phyloP scores from a whole-genome alignment of 1,140 invertebrate species.

The Trichonephila clavipes region DNA sequence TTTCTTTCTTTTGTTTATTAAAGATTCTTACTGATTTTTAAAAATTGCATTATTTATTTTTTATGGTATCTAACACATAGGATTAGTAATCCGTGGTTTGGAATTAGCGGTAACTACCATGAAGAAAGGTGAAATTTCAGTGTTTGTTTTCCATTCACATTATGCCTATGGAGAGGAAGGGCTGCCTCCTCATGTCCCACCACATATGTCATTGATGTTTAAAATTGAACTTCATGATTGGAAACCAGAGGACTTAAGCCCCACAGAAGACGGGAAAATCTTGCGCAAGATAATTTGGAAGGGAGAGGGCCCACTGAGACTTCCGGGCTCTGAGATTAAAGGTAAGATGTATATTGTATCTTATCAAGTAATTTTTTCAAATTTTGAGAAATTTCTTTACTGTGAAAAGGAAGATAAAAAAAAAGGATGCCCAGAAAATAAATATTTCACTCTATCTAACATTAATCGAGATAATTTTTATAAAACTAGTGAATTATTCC shows the following conservation, averaged over 20 bases:
- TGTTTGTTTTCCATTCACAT: slow-evolving; percentile 91
- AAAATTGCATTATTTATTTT: background rate
- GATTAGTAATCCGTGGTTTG: slow-evolving; percentile 95
- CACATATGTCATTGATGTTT: slow-evolving; percentile 89
- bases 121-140: slow-evolving; percentile 93
- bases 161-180: slow-evolving; percentile 95
- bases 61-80: slow-evolving; percentile 80
- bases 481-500: too few relatives aligned
- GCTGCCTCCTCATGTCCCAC: slow-evolving; percentile 92
- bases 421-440: too few relatives aligned
- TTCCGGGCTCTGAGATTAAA: slow-evolving; percentile 86
- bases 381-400: slow-evolving; percentile 25
- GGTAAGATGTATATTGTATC: slow-evolving; percentile 81
- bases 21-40: background rate
- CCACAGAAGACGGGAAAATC: slow-evolving; percentile 91
- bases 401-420: background rate
- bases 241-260: slow-evolving; percentile 92
- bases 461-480: too few relatives aligned
- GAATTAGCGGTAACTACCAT: slow-evolving; percentile 96
- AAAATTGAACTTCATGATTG: slow-evolving; percentile 91
- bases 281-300: slow-evolving; percentile 86
- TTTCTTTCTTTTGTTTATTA: background rate
- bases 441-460: too few relatives aligned
- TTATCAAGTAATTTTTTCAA: background rate
- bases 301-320: slow-evolving; percentile 85